phyloP scores from a whole-genome alignment of 2,888 invertebrate species.

The Diloba caeruleocephala region DNA sequence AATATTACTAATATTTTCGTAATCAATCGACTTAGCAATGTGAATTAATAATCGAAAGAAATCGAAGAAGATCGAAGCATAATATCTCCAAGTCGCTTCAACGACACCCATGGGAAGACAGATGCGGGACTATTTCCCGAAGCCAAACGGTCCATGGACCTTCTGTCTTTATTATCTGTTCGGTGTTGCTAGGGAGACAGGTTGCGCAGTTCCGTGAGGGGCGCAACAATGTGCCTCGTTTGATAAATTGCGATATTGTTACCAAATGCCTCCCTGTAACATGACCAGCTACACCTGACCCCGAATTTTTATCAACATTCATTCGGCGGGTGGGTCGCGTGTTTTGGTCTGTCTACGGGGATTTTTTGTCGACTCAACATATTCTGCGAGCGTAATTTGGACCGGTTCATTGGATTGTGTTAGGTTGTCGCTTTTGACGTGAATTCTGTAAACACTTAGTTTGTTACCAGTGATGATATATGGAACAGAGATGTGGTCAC shows the following conservation, averaged over 20 bases:
- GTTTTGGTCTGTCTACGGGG: conserved; percentile 51
- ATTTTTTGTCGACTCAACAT: conserved; percentile 62
- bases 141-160: background rate
- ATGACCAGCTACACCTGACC: conserved; percentile 56
- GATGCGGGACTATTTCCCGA: too few relatives aligned
- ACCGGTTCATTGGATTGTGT: conserved; percentile 67
- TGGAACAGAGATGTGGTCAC: too few relatives aligned
- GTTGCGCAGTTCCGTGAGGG: conserved; percentile 64
- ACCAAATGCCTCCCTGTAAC: conserved; percentile 69
- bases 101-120: too few relatives aligned
- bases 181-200: conserved; percentile 43
- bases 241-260: conserved; percentile 88
- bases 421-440: conserved; percentile 54
- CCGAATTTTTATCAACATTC: conserved; percentile 9
- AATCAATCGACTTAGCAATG: too few relatives aligned
- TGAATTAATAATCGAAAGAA: too few relatives aligned
- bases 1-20: too few relatives aligned
- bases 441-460: conserved; percentile 25
- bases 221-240: conserved; percentile 85
- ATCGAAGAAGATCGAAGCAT: too few relatives aligned
- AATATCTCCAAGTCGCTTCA: too few relatives aligned
- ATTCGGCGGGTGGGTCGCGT: conserved; percentile 33
- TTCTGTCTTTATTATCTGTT: conserved; percentile 11
- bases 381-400: conserved; percentile 62
- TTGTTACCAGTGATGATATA: background rate